These are phyloP conservation scores for Halyomorpha halys DNA, from an alignment of 1,140 invertebrate species.

Conservation along the genomic window DNA sequence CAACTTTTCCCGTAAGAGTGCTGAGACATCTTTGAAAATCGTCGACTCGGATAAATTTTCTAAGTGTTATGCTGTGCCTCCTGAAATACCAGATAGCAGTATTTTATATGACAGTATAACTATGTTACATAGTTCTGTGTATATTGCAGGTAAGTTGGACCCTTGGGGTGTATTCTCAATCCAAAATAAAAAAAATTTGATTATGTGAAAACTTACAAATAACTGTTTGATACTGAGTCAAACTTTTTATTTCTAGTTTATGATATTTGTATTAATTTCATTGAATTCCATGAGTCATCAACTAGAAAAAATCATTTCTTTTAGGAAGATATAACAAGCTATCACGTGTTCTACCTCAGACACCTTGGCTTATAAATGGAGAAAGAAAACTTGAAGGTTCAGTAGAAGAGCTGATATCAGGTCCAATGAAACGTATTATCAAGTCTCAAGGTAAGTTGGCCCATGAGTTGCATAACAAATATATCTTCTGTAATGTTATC, in stretches of 20 bases:
- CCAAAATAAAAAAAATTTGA: too few relatives aligned
- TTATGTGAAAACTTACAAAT: neutral
- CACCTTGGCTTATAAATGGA: constrained; percentile 85
- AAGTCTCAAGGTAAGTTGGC: constrained; percentile 40
- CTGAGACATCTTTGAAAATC: neutral
- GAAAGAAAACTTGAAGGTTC: constrained; percentile 69
- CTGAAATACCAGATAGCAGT: neutral
- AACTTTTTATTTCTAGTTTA: constrained; percentile 20
- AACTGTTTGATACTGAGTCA: neutral
- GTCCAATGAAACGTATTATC: constrained; percentile 44
- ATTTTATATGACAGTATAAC: neutral
- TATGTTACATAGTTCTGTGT: neutral
- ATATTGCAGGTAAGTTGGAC: neutral
- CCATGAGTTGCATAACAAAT: too few relatives aligned
- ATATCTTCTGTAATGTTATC: too few relatives aligned
- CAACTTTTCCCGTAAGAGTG: neutral
- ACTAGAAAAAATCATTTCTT: constrained; percentile 29
- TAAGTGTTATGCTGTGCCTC: neutral
- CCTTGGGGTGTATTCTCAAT: too few relatives aligned
- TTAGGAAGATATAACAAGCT: constrained; percentile 78
- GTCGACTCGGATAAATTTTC: neutral
- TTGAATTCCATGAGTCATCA: constrained; percentile 19
- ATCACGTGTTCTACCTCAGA: constrained; percentile 77
- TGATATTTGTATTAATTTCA: constrained; percentile 22
- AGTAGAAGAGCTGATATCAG: constrained; percentile 81